A percentile compares a stretch with the other conserved stretches of the same genome.
Conservation (phyloP, 64 coral and sea anemone species). For the Hydrozoanthus tunicans region DNA sequence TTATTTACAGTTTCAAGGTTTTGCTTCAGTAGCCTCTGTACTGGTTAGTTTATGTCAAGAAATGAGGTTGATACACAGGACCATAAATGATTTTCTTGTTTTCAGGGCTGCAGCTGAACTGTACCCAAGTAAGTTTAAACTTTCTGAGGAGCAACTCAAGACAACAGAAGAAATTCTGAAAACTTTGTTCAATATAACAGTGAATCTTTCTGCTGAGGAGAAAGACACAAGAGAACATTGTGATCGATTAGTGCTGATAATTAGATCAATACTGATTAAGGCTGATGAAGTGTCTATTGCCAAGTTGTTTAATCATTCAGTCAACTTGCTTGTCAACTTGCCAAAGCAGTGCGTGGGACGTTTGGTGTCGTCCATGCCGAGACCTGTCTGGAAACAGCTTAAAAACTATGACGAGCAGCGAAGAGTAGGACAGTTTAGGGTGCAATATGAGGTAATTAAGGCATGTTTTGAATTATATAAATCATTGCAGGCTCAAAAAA, state of each 20-base stretch:
- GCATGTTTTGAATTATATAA: too few relatives aligned
- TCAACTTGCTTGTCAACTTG: slow-evolving; percentile 83
- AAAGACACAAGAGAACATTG: slow-evolving; percentile 80
- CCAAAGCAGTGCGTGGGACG: slow-evolving; percentile 72
- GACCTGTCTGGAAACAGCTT: slow-evolving; percentile 61
- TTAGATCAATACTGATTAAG: slow-evolving; percentile 73
- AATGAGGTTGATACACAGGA: neutral
- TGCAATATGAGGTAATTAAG: slow-evolving; percentile 61
- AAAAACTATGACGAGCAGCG: slow-evolving; percentile 63
- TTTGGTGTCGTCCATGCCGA: slow-evolving; percentile 76
- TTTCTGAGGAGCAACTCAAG: slow-evolving; percentile 59
- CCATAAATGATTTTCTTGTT: neutral
- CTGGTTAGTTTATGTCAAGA: too few relatives aligned
- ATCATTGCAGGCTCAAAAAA: too few relatives aligned
- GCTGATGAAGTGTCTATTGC: slow-evolving; percentile 49
- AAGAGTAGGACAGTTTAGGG: slow-evolving; percentile 44
- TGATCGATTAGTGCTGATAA: slow-evolving; percentile 78
- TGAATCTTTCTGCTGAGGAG: slow-evolving; percentile 74
- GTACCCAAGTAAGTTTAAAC: slow-evolving; percentile 61
- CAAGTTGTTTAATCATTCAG: slow-evolving; percentile 90
- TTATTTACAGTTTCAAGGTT: too few relatives aligned
- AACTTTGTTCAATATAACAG: slow-evolving; percentile 90
- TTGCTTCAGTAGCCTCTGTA: too few relatives aligned
- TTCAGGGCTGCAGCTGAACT: slow-evolving; percentile 65
- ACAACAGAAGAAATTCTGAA: slow-evolving; percentile 91